Conservation (phyloP, 2,888 invertebrate species). For the Argyresthia goedartella region DNA sequence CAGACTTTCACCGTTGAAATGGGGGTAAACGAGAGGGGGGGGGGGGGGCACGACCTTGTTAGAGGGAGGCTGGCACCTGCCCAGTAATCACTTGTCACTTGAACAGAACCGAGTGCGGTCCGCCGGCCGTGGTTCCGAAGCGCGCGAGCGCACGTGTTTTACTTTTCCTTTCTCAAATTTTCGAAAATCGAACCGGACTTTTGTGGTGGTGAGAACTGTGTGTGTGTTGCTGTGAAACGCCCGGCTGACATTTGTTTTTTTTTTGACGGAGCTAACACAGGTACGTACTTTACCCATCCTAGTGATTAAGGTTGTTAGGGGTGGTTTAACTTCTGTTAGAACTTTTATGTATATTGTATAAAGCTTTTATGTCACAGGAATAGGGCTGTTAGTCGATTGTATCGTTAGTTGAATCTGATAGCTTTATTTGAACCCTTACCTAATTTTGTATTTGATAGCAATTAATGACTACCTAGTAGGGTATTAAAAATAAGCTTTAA, state of each 20-base stretch:
- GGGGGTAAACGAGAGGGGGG: slow-evolving; percentile 22
- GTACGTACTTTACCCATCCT: slow-evolving; percentile 8
- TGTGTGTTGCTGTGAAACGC: slow-evolving; percentile 9
- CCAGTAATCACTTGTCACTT: slow-evolving; percentile 54
- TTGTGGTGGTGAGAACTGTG: slow-evolving; percentile 14
- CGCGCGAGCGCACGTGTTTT: slow-evolving; percentile 44
- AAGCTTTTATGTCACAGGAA: too few relatives aligned
- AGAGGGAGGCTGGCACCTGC: slow-evolving; percentile 67
- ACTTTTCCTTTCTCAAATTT: not conserved
- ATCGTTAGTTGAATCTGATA: too few relatives aligned
- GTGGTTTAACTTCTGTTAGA: too few relatives aligned
- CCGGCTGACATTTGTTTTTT: slow-evolving; percentile 7
- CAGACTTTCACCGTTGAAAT: slow-evolving; percentile 67
- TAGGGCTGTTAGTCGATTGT: too few relatives aligned
- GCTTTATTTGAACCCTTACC: too few relatives aligned
- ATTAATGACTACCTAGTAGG: too few relatives aligned
- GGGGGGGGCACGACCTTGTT: slow-evolving; percentile 62
- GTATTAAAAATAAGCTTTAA: too few relatives aligned
- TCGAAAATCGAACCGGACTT: slow-evolving; percentile 9
- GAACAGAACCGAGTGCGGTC: slow-evolving; percentile 42
- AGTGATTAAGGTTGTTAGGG: too few relatives aligned
- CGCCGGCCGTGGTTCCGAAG: slow-evolving; percentile 25
- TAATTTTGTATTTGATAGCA: too few relatives aligned
- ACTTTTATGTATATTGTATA: too few relatives aligned
- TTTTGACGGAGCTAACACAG: slow-evolving; percentile 8